phyloP scores from a whole-genome alignment of 2,888 invertebrate genomes.

The Meiosimyza platycephala region DNA sequence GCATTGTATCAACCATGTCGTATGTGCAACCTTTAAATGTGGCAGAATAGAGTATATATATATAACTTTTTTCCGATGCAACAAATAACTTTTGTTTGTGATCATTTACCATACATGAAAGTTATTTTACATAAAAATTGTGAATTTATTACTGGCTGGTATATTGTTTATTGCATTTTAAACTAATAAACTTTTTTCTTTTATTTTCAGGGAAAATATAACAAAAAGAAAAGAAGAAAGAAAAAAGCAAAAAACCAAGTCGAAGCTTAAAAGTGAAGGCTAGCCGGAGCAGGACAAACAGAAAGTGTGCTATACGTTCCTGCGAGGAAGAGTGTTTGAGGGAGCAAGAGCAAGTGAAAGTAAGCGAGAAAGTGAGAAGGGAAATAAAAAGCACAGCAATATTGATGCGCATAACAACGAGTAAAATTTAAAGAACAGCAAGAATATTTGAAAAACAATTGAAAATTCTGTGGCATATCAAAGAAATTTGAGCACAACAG shows the following conservation, averaged over 20 bases:
- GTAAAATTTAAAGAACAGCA: slow-evolving; percentile 33
- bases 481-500: slow-evolving; percentile 38
- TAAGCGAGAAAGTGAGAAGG: slow-evolving; percentile 23
- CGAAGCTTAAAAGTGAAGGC: neutral
- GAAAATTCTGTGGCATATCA: slow-evolving; percentile 24
- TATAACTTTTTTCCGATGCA: too few species aligned
- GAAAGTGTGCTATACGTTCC: slow-evolving; percentile 12
- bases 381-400: slow-evolving; percentile 14
- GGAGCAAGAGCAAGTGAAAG: neutral
- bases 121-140: too few species aligned
- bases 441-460: slow-evolving; percentile 28
- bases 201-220: slow-evolving; percentile 30
- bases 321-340: neutral
- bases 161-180: too few species aligned
- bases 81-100: too few species aligned
- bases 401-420: slow-evolving; percentile 11
- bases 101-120: too few species aligned
- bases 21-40: too few species aligned
- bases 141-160: too few species aligned
- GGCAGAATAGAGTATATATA: too few species aligned
- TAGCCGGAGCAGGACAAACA: slow-evolving; percentile 20
- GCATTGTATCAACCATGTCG: too few species aligned
- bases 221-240: slow-evolving; percentile 12
- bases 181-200: neutral
- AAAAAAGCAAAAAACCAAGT: slow-evolving; percentile 9